Conservation (phyloP, 1,140 invertebrate genomes). For the Hyles euphorbiae region DNA sequence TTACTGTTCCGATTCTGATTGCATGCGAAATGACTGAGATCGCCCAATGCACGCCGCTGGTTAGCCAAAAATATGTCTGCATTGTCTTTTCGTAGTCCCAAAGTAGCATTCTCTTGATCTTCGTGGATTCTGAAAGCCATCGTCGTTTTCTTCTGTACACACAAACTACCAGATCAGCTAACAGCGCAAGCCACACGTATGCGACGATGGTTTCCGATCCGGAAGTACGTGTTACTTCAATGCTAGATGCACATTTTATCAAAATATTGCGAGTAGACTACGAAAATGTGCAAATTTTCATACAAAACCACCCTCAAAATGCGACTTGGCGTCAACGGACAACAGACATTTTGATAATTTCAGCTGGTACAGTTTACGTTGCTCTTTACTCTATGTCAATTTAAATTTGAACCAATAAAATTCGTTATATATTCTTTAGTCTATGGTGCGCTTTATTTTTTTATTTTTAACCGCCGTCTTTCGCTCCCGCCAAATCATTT, state of each 20-base stretch:
- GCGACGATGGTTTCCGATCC: constrained; percentile 36
- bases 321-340: constrained; percentile 62
- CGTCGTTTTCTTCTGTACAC: constrained; percentile 56
- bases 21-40: constrained; percentile 62
- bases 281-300: constrained; percentile 30
- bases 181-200: constrained; percentile 26
- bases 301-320: constrained; percentile 54
- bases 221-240: constrained; percentile 29
- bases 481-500: no score
- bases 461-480: neutral
- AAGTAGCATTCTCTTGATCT: constrained; percentile 79
- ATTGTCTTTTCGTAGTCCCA: constrained; percentile 62
- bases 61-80: constrained; percentile 60
- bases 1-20: constrained; percentile 62
- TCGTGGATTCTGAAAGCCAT: constrained; percentile 82
- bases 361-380: constrained; percentile 70
- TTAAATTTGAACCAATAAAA: constrained; percentile 57
- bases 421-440: neutral
- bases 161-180: constrained; percentile 36
- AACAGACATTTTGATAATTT: constrained; percentile 64
- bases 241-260: constrained; percentile 50
- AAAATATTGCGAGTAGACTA: constrained; percentile 41
- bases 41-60: constrained; percentile 76
- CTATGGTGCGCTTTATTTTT: constrained; percentile 6
- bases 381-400: constrained; percentile 54